Evolutionary conservation across 2,113 vertebrate genomes (phyloP), one percentile per base, ranked within the genome.

Genomic region (Trogon surrucura): DNA sequence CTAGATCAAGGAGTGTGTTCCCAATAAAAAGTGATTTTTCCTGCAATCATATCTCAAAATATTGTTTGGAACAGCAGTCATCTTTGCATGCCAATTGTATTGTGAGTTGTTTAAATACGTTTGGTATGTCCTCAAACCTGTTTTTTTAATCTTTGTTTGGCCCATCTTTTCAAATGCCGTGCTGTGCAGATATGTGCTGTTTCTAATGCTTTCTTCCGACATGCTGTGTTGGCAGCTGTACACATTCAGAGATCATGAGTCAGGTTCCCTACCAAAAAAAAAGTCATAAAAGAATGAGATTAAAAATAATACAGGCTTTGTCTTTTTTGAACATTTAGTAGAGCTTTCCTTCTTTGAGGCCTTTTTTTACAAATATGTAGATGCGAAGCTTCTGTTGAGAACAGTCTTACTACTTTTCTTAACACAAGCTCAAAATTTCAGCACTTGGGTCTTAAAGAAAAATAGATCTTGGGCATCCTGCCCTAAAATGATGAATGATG

Each of bases 131-230:
- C 36, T 91, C 70, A 85, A 72, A 50, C 36, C n/a, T 80, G 8
- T 93, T 91, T 91, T 95, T 64, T 64, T 48, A 86, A 53, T 0
- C 0, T 88, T 87, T 89, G n/a, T 84, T 45, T 16, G 25, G 54
- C 25, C 65, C 22, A 15, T 81, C 61, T 75, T 80, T 90, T 82
- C 65, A 86, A 84, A 60, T 75, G 86, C 48, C 85, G 88, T 75
- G 77, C 88, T 96, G 83, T 75, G 72, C 85, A 90, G 93, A 56
- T 95, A 96, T 66, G 69, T 90, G 79, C 67, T 86, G 60, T 89
- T 73, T 93, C 69, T 48, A 74, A 41, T 48, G 47, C 45, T 86
- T 91, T 85, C 88, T 85, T 93, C 41, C 16, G 81, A 20, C 91
- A 34, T 4, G 45, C 82, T 93, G 93, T 80, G 72, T 80, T 97